Percentiles rank a stretch among this genome's conserved stretches.
These are phyloP conservation scores for Chanos chanos DNA, from an alignment of 2,797 vertebrate genomes.

Conservation along the genomic window DNA sequence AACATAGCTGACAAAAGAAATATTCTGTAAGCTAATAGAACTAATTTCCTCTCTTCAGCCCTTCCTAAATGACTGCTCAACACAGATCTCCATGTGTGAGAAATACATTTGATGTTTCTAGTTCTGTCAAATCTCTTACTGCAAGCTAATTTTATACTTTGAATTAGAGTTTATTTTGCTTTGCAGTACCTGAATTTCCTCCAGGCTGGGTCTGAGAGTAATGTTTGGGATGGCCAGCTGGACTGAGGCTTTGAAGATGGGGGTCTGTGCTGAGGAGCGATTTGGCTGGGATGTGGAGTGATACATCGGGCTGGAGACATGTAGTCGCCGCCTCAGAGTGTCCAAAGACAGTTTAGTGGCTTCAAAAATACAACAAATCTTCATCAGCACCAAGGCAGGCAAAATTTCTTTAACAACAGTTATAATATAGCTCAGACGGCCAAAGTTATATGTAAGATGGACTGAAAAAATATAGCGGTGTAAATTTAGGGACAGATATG, in stretches of 20 bases:
- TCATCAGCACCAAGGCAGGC: neutral
- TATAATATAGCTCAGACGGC: neutral
- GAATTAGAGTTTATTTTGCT: no score
- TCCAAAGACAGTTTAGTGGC: constrained; percentile 75
- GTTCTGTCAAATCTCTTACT: neutral
- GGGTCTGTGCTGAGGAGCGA: constrained; percentile 32
- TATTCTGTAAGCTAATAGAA: no score
- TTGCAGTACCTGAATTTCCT: constrained; percentile 75
- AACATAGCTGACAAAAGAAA: no score
- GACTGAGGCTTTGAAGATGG: constrained; percentile 73
- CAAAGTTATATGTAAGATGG: no score
- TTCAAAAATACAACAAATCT: constrained; percentile 38
- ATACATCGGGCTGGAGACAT: constrained; percentile 51
- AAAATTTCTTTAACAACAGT: neutral
- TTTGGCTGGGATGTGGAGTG: constrained; percentile 39
- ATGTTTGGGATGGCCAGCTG: constrained; percentile 78
- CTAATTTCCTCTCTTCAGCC: no score
- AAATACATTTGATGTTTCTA: no score
- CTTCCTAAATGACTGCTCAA: no score
- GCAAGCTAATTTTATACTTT: neutral
- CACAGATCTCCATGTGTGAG: no score
- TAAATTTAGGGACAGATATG: no score
- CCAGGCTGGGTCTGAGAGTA: constrained; percentile 73
- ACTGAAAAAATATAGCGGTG: no score
- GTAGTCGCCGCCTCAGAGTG: constrained; percentile 65